Percentiles rank a stretch among this genome's conserved stretches.
Evolutionary conservation across 2,888 invertebrate genomes (phyloP).

Genomic region (Spilarctia lutea): DNA sequence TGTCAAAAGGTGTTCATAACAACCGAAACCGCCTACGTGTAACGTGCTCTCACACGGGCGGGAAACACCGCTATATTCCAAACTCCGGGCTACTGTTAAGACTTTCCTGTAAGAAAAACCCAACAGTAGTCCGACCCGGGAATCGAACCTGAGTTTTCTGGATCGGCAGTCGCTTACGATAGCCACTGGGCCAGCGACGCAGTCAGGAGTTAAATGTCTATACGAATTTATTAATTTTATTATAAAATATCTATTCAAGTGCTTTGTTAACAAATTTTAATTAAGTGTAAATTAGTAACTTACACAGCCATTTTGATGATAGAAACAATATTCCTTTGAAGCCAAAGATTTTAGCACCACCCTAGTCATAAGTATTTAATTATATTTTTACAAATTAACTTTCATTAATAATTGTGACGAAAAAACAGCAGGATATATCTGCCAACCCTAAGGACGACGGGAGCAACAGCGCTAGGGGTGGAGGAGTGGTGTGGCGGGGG

Average conservation of each 20-base stretch:
- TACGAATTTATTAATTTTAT: background rate
- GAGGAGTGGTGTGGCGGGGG: slow-evolving; percentile 56
- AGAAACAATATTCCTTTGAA: background rate
- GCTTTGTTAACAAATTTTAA: background rate
- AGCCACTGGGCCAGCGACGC: too few species aligned
- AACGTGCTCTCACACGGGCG: too few species aligned
- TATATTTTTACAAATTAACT: background rate
- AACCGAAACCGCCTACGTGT: too few species aligned
- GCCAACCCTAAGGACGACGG: slow-evolving; percentile 45
- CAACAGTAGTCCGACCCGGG: too few species aligned
- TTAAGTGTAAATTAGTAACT: background rate
- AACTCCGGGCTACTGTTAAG: too few species aligned
- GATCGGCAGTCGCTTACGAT: too few species aligned
- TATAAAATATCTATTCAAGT: background rate
- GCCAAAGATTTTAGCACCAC: background rate
- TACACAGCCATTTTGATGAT: background rate
- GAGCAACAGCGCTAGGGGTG: slow-evolving; percentile 49
- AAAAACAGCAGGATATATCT: background rate
- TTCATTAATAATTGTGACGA: background rate
- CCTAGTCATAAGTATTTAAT: background rate
- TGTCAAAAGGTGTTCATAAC: too few species aligned
- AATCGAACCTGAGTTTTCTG: too few species aligned
- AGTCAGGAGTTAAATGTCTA: background rate
- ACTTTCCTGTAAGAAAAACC: too few species aligned
- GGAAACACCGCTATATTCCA: too few species aligned